Base-by-base conservation (phyloP, 2,888 invertebrate species). In the Lochmaea crataegi region DNA sequence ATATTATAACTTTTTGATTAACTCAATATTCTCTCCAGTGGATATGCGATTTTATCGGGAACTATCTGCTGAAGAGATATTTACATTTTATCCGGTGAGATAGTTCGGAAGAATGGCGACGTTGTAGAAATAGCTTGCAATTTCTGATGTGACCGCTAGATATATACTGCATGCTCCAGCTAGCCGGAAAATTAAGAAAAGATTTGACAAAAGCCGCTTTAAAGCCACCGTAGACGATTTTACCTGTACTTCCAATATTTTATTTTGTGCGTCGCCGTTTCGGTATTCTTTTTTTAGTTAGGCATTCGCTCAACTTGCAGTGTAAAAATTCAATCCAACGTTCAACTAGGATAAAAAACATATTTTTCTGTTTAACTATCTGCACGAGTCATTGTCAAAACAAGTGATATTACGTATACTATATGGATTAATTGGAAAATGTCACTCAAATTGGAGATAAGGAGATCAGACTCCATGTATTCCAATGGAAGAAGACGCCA, bases 181-280 rank as follows among this genome's bases (percentile, higher is more conserved):
- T 76, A 72, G 72, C 79, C 72, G 78, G 78, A 80, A 78, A 80
- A 80, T 80, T 78, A 78, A 74, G 74, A 73, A 75, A 73, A 75
- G 77, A 77, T 77, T 77, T 76, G 73, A 76, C 76, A 75, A 78
- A 76, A 76, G 76, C 75, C 70, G 65, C 66, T 65, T 72, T 68
- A 71, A 73, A 72, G 66, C 71, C 71, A 74, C 72, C 73, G 72
- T 68, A 63, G 68, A 63, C 53, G 70, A 74, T 71, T 75, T 74
- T 71, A 75, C 77, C 75, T 76, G 76, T 48, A 68, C 63, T 22
- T 26, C 65, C 66, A 61, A 65, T 48, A n/a, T 48, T 48, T 48
- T 48, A 48, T 48, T n/a, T 14, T 48, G 48, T 48, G n/a, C n/a
- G 1, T 48, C 7, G n/a, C 6, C n/a, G 12, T 12, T 45, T 14